Evolutionary conservation across 2,113 vertebrate genomes (phyloP).

Genomic region (Macquaria australasica): DNA sequence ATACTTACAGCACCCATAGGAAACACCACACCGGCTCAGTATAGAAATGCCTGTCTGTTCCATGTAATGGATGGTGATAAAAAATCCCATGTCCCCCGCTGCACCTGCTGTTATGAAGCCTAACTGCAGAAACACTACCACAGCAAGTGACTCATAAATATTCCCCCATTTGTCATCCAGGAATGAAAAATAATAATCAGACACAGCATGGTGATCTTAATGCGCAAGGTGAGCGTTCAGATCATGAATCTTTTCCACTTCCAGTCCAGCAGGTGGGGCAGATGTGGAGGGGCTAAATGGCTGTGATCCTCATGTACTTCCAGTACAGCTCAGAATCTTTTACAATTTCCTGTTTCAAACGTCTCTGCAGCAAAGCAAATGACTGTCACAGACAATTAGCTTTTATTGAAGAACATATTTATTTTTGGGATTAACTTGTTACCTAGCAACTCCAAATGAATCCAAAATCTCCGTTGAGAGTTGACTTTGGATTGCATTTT

Average conservation of each 20-base stretch:
- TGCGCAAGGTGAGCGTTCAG: conserved; percentile 18
- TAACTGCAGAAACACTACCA: conserved; percentile 56
- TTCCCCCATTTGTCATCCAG: conserved; percentile 47
- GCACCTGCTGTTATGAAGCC: conserved; percentile 80
- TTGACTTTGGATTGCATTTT: conserved; percentile 73
- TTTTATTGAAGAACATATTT: conserved; percentile 80
- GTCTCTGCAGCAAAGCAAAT: conserved; percentile 63
- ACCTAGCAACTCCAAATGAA: conserved; percentile 75
- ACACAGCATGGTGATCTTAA: conserved; percentile 20
- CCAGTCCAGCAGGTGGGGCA: conserved; percentile 56
- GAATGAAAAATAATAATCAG: conserved; percentile 38
- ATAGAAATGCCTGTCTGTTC: conserved; percentile 65
- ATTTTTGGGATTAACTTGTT: conserved; percentile 77
- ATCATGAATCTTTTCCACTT: conserved; percentile 25
- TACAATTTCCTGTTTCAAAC: conserved; percentile 58
- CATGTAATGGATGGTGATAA: conserved; percentile 67
- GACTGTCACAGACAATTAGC: conserved; percentile 74
- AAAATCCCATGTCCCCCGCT: conserved; percentile 46
- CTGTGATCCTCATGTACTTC: not conserved
- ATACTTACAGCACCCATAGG: conserved; percentile 60
- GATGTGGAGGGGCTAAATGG: not conserved
- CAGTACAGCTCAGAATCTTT: conserved; percentile 13
- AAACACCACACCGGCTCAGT: conserved; percentile 53
- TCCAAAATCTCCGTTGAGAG: conserved; percentile 68
- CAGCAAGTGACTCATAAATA: conserved; percentile 68